Evolutionary conservation across 2,113 vertebrate genomes (phyloP).

Genomic region (Lampris megalopsis): DNA sequence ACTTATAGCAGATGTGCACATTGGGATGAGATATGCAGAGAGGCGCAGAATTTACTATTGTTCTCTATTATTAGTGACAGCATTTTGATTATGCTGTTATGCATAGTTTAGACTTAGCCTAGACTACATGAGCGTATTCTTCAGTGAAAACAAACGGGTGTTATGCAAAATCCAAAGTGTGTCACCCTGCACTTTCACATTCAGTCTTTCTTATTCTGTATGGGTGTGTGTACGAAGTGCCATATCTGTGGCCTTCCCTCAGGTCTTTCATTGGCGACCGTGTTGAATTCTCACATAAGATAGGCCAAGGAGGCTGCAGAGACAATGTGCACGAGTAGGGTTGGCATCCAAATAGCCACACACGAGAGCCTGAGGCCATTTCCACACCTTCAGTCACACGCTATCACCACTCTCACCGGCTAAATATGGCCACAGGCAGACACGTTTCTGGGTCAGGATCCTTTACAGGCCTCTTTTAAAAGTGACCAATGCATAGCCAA

Average conservation of each 20-base stretch:
- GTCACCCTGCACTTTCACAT: background rate
- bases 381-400: slow-evolving; percentile 81
- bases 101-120: too few relatives aligned
- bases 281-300: slow-evolving; percentile 59
- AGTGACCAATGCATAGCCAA: slow-evolving; percentile 43
- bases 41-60: slow-evolving; percentile 37
- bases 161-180: too few relatives aligned
- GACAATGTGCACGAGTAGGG: slow-evolving; percentile 67
- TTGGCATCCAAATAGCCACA: slow-evolving; percentile 70
- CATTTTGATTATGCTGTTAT: slow-evolving; percentile 7
- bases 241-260: slow-evolving; percentile 55
- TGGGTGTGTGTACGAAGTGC: slow-evolving; percentile 1
- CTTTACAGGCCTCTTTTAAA: slow-evolving; percentile 42
- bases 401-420: slow-evolving; percentile 78
- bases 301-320: slow-evolving; percentile 54
- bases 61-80: slow-evolving; percentile 26
- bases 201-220: background rate
- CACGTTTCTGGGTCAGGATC: slow-evolving; percentile 69
- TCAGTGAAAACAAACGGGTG: too few relatives aligned
- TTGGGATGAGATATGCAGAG: slow-evolving; percentile 42
- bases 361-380: slow-evolving; percentile 67
- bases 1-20: slow-evolving; percentile 51
- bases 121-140: too few relatives aligned
- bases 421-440: slow-evolving; percentile 72
- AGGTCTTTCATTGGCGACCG: slow-evolving; percentile 44